Evolutionary conservation across 2,113 vertebrate species (phyloP).

Genomic region (Calyptommatus sinebrachiatus): DNA sequence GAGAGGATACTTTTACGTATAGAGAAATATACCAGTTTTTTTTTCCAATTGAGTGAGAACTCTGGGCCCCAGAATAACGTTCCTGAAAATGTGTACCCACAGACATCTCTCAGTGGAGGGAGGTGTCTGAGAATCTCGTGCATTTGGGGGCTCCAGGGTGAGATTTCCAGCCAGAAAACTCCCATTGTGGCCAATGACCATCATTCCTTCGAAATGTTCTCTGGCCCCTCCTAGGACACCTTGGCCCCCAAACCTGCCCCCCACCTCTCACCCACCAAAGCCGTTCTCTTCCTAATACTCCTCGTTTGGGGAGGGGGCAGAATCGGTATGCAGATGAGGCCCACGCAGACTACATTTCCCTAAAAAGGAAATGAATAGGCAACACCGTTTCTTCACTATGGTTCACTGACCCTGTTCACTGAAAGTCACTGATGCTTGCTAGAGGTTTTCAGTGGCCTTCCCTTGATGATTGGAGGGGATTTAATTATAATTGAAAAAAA

Average conservation of each 20-base stretch:
- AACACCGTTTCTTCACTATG: conserved; percentile 61
- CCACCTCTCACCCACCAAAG: not conserved
- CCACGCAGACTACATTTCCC: conserved; percentile 44
- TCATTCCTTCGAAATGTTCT: too few species aligned
- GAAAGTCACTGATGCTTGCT: conserved; percentile 56
- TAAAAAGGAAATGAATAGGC: conserved; percentile 57
- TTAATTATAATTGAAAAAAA: conserved; percentile 66
- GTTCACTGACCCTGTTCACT: conserved; percentile 69
- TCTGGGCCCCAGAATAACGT: too few species aligned
- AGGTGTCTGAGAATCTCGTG: too few species aligned
- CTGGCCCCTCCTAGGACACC: too few species aligned
- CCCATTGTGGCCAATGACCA: not conserved
- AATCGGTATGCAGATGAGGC: conserved; percentile 44
- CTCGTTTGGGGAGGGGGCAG: conserved; percentile 26
- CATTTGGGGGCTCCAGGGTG: too few species aligned
- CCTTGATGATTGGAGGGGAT: conserved; percentile 55
- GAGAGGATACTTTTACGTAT: too few species aligned
- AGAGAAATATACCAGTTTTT: too few species aligned
- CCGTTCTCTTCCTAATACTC: not conserved
- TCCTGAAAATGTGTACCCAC: too few species aligned
- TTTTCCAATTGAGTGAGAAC: too few species aligned
- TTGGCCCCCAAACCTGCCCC: too few species aligned
- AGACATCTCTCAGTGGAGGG: too few species aligned
- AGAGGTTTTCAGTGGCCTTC: conserved; percentile 57
- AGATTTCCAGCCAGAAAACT: too few species aligned